A percentile compares a stretch with the other conserved stretches of the same genome.
These are phyloP conservation scores for Apteryx mantelli DNA, from an alignment of 2,113 vertebrate species.

Conservation along the genomic window DNA sequence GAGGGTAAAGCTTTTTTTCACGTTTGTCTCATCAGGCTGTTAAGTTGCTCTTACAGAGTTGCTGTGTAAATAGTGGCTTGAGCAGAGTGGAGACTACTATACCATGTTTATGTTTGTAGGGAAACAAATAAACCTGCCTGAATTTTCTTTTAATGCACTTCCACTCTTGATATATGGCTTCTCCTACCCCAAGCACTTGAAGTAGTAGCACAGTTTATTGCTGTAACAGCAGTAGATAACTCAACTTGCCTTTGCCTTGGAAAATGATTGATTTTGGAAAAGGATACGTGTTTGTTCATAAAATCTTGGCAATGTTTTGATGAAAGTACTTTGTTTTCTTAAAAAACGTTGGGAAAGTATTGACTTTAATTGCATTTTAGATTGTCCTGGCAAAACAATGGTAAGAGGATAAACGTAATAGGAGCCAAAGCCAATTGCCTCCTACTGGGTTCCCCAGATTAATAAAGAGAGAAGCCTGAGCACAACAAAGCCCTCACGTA, in stretches of 20 bases:
- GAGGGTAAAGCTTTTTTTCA: neutral
- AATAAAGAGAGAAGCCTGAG: neutral
- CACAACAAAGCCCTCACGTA: neutral
- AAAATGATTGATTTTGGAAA: constrained; percentile 17
- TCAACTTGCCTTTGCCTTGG: constrained; percentile 6
- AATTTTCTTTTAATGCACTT: constrained; percentile 7
- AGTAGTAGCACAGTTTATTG: neutral
- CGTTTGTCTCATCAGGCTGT: neutral
- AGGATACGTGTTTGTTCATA: neutral
- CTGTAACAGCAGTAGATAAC: neutral
- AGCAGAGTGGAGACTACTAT: constrained; percentile 12
- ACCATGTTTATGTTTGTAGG: constrained; percentile 27
- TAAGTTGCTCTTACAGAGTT: neutral
- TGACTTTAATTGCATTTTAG: neutral
- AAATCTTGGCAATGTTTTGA: constrained; percentile 12
- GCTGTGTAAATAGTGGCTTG: constrained; percentile 8
- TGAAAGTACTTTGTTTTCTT: constrained; percentile 34
- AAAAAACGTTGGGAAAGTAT: neutral
- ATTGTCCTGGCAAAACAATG: constrained; percentile 47
- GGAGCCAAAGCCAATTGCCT: constrained; percentile 39
- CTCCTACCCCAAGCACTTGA: neutral
- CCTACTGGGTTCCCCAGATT: constrained; percentile 27
- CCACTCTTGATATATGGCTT: neutral
- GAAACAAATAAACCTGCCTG: constrained; percentile 31
- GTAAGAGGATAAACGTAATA: neutral